Evolutionary conservation across 1,140 invertebrate genomes (phyloP).

Genomic region (Drosophila albomicans): DNA sequence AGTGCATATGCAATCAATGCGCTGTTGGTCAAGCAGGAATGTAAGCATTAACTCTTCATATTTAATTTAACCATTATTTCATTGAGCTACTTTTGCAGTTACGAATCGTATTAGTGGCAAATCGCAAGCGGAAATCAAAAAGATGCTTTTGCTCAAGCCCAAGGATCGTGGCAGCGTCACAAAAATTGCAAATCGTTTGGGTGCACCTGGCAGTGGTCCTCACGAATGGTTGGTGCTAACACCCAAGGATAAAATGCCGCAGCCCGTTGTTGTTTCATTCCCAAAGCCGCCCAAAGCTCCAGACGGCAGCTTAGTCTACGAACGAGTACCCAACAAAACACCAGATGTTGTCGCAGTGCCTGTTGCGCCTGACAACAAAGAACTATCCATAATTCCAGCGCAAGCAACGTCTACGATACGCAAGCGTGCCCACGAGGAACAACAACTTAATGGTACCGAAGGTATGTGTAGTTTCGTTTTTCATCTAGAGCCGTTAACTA

Average conservation of each 20-base stretch:
- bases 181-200: conserved; percentile 91
- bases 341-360: conserved; percentile 87
- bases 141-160: conserved; percentile 86
- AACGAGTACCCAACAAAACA: conserved; percentile 91
- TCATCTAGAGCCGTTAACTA: background rate
- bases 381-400: conserved; percentile 81
- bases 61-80: background rate
- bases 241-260: conserved; percentile 91
- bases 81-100: conserved; percentile 81
- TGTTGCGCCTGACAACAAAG: conserved; percentile 84
- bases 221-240: conserved; percentile 93
- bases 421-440: conserved; percentile 90
- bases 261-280: conserved; percentile 92
- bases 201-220: conserved; percentile 88
- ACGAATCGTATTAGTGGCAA: conserved; percentile 88
- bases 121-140: conserved; percentile 87
- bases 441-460: conserved; percentile 90
- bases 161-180: conserved; percentile 90
- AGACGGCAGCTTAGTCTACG: conserved; percentile 93
- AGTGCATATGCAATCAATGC: conserved; percentile 95
- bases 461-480: conserved; percentile 33
- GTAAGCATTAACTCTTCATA: conserved; percentile 85
- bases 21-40: conserved; percentile 93
- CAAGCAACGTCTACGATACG: conserved; percentile 86
- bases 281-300: conserved; percentile 94